Evolutionary conservation across 1,140 invertebrate species (phyloP).

Genomic region (Drosophila busckii): DNA sequence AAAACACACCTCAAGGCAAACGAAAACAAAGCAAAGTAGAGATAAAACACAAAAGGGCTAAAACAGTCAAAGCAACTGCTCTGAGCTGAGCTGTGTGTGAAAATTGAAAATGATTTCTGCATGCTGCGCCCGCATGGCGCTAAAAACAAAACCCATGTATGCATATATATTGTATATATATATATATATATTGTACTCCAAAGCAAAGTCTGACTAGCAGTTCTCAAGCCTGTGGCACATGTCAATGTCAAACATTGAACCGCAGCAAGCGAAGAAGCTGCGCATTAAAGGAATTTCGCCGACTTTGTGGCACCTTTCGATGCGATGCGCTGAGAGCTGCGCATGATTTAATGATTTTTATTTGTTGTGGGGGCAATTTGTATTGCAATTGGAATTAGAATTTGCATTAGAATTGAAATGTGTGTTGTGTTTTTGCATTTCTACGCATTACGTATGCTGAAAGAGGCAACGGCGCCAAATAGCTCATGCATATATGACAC

Average conservation of each 20-base stretch:
- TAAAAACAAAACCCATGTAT: slow-evolving; percentile 45
- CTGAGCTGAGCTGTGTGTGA: not conserved
- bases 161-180: slow-evolving; percentile 20
- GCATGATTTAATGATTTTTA: too few relatives aligned
- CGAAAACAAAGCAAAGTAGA: too few relatives aligned
- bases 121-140: slow-evolving; percentile 66
- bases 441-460: slow-evolving; percentile 38
- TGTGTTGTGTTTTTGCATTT: slow-evolving; percentile 33
- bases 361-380: too few relatives aligned
- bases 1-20: slow-evolving; percentile 51
- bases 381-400: too few relatives aligned
- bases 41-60: slow-evolving; percentile 21
- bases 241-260: slow-evolving; percentile 69
- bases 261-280: slow-evolving; percentile 5
- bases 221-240: slow-evolving; percentile 57
- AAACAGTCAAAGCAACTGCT: too few relatives aligned
- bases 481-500: slow-evolving; percentile 68
- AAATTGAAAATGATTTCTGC: slow-evolving; percentile 24
- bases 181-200: slow-evolving; percentile 6
- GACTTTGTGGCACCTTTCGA: slow-evolving; percentile 68
- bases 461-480: slow-evolving; percentile 50
- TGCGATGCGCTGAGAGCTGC: too few relatives aligned
- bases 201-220: too few relatives aligned
- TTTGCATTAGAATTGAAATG: slow-evolving; percentile 50
- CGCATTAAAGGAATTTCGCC: slow-evolving; percentile 65